Base-by-base conservation (phyloP, 2,113 vertebrate species). In the Camelus bactrianus region DNA sequence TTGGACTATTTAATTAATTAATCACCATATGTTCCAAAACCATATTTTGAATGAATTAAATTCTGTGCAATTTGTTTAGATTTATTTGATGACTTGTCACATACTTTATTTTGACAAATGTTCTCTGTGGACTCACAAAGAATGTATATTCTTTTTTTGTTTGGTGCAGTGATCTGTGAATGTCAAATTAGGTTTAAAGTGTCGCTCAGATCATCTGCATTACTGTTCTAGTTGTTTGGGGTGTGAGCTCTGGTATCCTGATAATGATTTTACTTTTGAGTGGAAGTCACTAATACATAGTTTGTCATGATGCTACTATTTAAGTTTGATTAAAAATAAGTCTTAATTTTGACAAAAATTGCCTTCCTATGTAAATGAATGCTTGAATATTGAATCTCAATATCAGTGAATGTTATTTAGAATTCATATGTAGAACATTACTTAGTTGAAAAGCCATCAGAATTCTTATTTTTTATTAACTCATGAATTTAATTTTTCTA, bases 261-360 rank as follows among this genome's bases (percentile, higher is more conserved):
- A 28, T 28, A 58, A 0, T 60, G 19, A 54, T 54, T 60, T 0
- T 6, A 50, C 24, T n/a, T 89, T 65, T 80, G 26, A 70, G 12
- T 38, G 30, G 32, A 54, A 46, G 48, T 81, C 11, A 30, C 16
- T 14, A 8, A 13, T 17, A 10, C 64, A 3, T 8, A 16, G 2
- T 54, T 92, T 52, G 14, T 85, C 20, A 38, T 46, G 70, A 91
- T 38, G 70, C 22, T 89, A 0, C 5, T 85, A 75, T 24, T 94
- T 84, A 81, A 89, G 86, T 81, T 69, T 69, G 58, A 46, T 28
- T 16, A 93, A 82, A 38, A 5, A 5, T 3, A 81, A 19, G 17
- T 62, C 19, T 96, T 81, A 77, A 73, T 82, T 89, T 62, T 84
- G 50, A 60, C 35, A 80, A 75, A 72, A 89, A 80, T 54, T 72